A percentile compares a stretch with the other conserved stretches of the same genome.
phyloP scores from a whole-genome alignment of 2,888 invertebrate species.

The Emmelina monodactyla region DNA sequence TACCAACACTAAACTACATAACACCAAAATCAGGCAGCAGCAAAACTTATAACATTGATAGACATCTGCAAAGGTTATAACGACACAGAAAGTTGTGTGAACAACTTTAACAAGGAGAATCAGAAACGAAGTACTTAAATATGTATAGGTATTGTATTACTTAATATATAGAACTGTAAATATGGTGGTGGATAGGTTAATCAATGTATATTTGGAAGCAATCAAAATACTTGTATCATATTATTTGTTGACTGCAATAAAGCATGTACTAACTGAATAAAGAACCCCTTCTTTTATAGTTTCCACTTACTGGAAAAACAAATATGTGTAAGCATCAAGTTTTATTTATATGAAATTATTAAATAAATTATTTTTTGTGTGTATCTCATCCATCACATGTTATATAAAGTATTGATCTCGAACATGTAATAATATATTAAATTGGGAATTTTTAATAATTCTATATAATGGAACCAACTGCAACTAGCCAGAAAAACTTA shows the following conservation, averaged over 20 bases:
- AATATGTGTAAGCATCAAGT: background rate
- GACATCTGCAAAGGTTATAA: constrained; percentile 65
- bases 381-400: too few relatives aligned
- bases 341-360: background rate
- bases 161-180: too few relatives aligned
- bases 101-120: background rate
- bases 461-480: too few relatives aligned
- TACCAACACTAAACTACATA: constrained; percentile 53
- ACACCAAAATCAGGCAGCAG: constrained; percentile 47
- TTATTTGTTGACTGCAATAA: too few relatives aligned
- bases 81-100: constrained; percentile 22
- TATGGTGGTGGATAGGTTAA: constrained; percentile 41
- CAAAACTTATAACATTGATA: constrained; percentile 36
- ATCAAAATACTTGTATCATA: too few relatives aligned
- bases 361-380: background rate
- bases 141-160: constrained; percentile 21
- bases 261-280: too few relatives aligned
- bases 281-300: too few relatives aligned
- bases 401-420: too few relatives aligned
- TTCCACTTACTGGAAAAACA: constrained; percentile 23
- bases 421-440: too few relatives aligned
- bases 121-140: constrained; percentile 56
- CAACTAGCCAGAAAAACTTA: too few relatives aligned
- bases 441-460: too few relatives aligned
- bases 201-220: too few relatives aligned